Base-by-base conservation (phyloP, 1,140 invertebrate species). In the Triops cancriformis region DNA sequence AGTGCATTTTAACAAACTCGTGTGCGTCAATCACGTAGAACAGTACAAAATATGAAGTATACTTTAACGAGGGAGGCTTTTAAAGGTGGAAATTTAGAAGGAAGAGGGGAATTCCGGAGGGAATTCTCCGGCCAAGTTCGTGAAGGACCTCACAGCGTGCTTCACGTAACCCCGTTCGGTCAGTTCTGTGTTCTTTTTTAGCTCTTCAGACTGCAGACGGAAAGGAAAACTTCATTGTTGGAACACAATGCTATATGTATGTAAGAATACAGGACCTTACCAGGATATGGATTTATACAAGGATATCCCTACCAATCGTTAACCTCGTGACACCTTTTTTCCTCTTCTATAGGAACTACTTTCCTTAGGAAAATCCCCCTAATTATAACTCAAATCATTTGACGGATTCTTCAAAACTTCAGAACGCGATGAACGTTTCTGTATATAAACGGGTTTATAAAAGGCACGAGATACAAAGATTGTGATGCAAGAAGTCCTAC, bases 121-220 rank as follows among this genome's bases (percentile, higher is more conserved):
- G 51, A 64, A 64, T 64, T 64, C 51, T 64, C 51, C 51, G 51
- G 51, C 51, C 51, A 64, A 64, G 51, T n/a, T 64, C 51, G 51
- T 64, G 51, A 64, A 64, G n/a, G 51, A 64, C 51, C 51, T 9
- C 51, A 64, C 51, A 64, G 51, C 51, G 51, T 23, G 51, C 51
- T 64, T 64, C 14, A 14, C 18, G 23, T 64, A 64, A n/a, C 51
- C 51, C 51, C 51, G 51, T 64, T 64, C 51, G 51, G 14, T 64
- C 51, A 37, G 31, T 37, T 37, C 2, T 37, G 31, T 7, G 2
- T 2, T 64, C 23, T 64, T 64, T 64, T 10, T 9, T 0, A 18
- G 18, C 51, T 9, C 18, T 64, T 23, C 6, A 18, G 23, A 64
- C 23, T 64, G 51, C 23, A 64, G 14, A 64, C 23, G 51, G 51